Conservation (phyloP, 2,797 vertebrate species). For the Pangasius krempfi region DNA sequence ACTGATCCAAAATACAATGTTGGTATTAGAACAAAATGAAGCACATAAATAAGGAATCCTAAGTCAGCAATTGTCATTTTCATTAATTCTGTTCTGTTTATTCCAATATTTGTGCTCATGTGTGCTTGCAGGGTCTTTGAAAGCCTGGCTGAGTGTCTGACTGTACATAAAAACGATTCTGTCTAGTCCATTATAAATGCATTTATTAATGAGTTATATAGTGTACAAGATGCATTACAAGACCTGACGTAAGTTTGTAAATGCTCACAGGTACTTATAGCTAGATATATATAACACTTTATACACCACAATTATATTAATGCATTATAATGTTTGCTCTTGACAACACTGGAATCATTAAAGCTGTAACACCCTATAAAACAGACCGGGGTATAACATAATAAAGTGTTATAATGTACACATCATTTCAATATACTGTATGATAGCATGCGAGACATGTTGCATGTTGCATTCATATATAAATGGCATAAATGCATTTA, state of each 20-base stretch:
- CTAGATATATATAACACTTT: neutral
- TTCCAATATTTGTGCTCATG: neutral
- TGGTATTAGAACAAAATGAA: neutral
- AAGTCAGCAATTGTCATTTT: neutral
- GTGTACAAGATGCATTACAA: neutral
- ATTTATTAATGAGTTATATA: neutral
- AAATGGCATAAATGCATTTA: neutral
- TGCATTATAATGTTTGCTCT: neutral
- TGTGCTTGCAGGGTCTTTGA: neutral
- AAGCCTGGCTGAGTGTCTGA: neutral
- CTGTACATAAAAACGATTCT: neutral
- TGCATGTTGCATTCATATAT: neutral
- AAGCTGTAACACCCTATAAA: neutral
- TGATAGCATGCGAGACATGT: neutral
- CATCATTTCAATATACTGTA: neutral
- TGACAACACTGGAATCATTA: neutral
- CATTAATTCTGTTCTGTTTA: neutral
- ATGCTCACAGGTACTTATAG: neutral
- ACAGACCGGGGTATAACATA: neutral
- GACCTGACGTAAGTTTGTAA: neutral
- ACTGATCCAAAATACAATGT: no score
- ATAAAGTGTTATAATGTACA: no score
- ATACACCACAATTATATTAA: neutral
- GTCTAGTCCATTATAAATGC: neutral
- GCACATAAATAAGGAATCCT: neutral